Percentiles rank a stretch among this genome's conserved stretches.
phyloP scores from a whole-genome alignment of 2,888 invertebrate genomes.

The Listrodromus nycthemerus region DNA sequence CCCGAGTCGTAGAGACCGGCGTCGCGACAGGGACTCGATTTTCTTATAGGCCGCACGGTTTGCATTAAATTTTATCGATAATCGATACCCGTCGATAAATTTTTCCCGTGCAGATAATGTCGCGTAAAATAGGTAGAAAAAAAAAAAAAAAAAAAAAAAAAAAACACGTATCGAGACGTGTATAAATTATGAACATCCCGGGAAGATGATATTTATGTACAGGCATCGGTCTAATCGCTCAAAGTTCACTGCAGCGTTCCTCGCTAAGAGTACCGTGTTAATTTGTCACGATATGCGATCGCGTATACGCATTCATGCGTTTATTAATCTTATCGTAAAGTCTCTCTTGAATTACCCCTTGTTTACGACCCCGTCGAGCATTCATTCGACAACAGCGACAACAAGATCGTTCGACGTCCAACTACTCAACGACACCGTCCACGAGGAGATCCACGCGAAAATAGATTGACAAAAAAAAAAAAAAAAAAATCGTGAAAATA shows the following conservation, averaged over 20 bases:
- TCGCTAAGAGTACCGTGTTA: not conserved
- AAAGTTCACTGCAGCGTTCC: not conserved
- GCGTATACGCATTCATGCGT: not conserved
- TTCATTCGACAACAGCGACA: no score
- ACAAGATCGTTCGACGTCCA: no score
- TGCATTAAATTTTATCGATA: conserved; percentile 7
- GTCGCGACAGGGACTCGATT: not conserved
- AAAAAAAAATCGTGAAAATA: not conserved
- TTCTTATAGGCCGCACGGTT: conserved; percentile 6
- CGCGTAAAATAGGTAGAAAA: not conserved
- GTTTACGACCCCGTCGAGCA: no score
- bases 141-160: not conserved
- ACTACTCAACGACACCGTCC: no score
- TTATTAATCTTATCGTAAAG: no score
- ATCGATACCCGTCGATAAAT: conserved; percentile 18
- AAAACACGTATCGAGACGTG: not conserved
- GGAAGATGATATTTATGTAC: not conserved
- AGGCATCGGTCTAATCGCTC: not conserved
- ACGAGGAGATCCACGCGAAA: not conserved
- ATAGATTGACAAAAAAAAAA: not conserved
- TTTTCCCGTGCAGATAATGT: not conserved
- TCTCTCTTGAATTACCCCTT: no score
- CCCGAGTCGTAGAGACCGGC: conserved; percentile 1
- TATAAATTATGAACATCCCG: not conserved
- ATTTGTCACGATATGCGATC: not conserved